Evolutionary conservation across 37 sponge, comb jelly and placozoan genomes (phyloP).

Genomic region (Theonella swinhoei): DNA sequence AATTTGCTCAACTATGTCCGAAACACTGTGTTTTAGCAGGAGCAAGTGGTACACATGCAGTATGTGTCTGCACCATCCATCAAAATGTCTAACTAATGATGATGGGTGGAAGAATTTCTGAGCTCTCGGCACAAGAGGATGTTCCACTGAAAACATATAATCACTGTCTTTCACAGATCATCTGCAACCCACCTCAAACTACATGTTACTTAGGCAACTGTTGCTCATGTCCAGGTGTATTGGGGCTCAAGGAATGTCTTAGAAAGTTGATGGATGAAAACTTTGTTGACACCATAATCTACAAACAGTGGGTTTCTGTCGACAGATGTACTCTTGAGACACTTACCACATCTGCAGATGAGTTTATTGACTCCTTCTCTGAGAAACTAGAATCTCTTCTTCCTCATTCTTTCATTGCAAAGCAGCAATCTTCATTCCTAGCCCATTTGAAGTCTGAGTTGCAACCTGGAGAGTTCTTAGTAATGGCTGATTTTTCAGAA

Average conservation of each 20-base stretch:
- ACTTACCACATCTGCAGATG: constrained; percentile 28
- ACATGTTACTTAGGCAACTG: constrained; percentile 42
- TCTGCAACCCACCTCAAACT: constrained; percentile 44
- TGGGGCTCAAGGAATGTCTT: background rate
- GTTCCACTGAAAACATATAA: constrained; percentile 29
- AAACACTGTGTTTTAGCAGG: constrained; percentile 53
- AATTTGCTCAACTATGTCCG: constrained; percentile 55
- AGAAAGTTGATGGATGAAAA: constrained; percentile 15
- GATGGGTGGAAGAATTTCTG: background rate
- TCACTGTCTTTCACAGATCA: constrained; percentile 30
- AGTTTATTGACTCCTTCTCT: constrained; percentile 39
- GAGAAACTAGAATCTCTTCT: constrained; percentile 15
- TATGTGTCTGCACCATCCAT: too few relatives aligned
- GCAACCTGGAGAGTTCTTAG: constrained; percentile 31
- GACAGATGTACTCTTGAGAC: constrained; percentile 50
- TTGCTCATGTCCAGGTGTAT: constrained; percentile 28
- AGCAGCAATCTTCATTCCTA: constrained; percentile 27
- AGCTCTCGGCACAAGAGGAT: background rate
- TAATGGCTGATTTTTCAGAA: constrained; percentile 58
- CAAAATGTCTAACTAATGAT: constrained; percentile 61
- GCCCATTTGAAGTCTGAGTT: constrained; percentile 5
- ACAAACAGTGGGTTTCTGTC: constrained; percentile 39
- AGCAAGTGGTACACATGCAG: too few relatives aligned
- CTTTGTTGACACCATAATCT: constrained; percentile 32
- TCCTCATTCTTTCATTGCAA: constrained; percentile 44